A percentile compares a stretch with the other conserved stretches of the same genome.
These are phyloP conservation scores for Aphidius ervi DNA, from an alignment of 1,140 invertebrate species.

Conservation along the genomic window DNA sequence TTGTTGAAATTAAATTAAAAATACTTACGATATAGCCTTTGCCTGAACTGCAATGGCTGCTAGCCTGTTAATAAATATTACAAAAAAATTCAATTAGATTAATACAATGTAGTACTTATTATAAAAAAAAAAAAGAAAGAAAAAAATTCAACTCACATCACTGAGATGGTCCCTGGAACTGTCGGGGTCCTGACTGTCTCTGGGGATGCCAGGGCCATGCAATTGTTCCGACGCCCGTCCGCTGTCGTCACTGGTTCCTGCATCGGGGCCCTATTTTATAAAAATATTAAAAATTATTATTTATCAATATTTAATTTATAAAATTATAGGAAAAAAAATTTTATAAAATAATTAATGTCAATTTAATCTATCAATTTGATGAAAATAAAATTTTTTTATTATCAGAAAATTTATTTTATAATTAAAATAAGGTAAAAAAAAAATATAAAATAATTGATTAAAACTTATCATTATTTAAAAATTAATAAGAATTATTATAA, in stretches of 20 bases:
- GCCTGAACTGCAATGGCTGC: slow-evolving; percentile 81
- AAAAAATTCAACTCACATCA: slow-evolving; percentile 61
- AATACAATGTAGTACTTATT: neutral
- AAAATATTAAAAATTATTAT: too few relatives aligned
- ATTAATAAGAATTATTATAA: too few relatives aligned
- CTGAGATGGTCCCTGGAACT: slow-evolving; percentile 75
- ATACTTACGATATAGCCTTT: slow-evolving; percentile 86
- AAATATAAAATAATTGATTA: too few relatives aligned
- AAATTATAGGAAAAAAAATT: too few relatives aligned
- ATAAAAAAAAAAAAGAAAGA: neutral
- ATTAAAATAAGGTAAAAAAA: too few relatives aligned
- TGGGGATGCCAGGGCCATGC: slow-evolving; percentile 67
- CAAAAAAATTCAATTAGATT: neutral
- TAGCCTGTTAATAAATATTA: slow-evolving; percentile 59
- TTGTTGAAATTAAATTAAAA: slow-evolving; percentile 33
- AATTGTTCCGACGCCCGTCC: slow-evolving; percentile 71
- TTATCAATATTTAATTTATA: too few relatives aligned
- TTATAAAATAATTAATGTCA: too few relatives aligned
- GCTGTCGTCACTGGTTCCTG: slow-evolving; percentile 74
- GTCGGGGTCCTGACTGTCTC: slow-evolving; percentile 63
- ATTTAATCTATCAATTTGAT: too few relatives aligned
- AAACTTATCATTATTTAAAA: too few relatives aligned
- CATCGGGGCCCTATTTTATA: slow-evolving; percentile 61
- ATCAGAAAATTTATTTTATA: too few relatives aligned
- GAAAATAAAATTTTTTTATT: neutral